Conservation (phyloP, 2,888 invertebrate species). For the Phyto melanocephala region DNA sequence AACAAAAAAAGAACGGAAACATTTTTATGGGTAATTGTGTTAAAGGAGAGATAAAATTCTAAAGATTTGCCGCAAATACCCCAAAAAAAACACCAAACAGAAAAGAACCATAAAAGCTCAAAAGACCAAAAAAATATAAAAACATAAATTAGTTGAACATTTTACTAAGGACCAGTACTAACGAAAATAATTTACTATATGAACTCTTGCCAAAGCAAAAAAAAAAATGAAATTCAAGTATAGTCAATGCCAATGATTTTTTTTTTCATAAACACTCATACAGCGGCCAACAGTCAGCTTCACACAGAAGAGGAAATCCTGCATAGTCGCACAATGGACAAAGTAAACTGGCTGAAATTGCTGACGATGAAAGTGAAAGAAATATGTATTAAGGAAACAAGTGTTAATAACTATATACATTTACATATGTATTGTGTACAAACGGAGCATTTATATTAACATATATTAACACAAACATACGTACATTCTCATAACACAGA, state of each 20-base stretch:
- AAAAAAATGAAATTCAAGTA: background rate
- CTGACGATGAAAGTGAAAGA: background rate
- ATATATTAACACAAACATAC: background rate
- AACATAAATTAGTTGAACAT: slow-evolving; percentile 41
- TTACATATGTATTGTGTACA: background rate
- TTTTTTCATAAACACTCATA: background rate
- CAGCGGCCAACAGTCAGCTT: background rate
- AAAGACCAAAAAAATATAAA: background rate
- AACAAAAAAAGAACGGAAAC: slow-evolving; percentile 13
- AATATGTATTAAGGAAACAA: slow-evolving; percentile 35
- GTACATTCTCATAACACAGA: background rate
- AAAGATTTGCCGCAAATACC: slow-evolving; percentile 23
- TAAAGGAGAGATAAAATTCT: slow-evolving; percentile 44
- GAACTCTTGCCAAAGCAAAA: slow-evolving; percentile 23
- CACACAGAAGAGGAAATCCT: background rate
- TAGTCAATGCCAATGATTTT: background rate
- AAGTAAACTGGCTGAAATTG: background rate
- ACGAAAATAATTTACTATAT: slow-evolving; percentile 34
- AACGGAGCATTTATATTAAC: background rate
- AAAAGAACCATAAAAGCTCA: slow-evolving; percentile 16
- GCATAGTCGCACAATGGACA: background rate
- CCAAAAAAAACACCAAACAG: background rate
- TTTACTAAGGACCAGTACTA: slow-evolving; percentile 23
- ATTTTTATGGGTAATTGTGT: slow-evolving; percentile 52
- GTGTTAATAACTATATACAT: slow-evolving; percentile 31